Base-by-base conservation (phyloP, 2,113 vertebrate genomes). In the Thinocorus orbignyianus region DNA sequence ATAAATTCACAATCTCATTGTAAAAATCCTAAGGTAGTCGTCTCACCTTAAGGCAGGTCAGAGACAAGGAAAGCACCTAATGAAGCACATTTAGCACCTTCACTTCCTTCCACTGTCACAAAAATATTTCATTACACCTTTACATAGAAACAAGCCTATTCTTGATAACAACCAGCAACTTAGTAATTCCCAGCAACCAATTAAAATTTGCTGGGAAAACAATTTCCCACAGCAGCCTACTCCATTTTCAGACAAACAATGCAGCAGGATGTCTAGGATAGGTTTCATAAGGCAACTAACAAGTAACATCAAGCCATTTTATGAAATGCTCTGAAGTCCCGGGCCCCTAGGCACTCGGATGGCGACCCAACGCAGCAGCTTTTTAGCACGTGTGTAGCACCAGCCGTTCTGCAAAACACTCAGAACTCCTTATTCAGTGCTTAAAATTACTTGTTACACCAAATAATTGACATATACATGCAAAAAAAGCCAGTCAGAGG, bases 181-280 rank as follows among this genome's bases (percentile, higher is more conserved):
- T 73, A n/a, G 33, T 73, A 93, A 92, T 91, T 94, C 88, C 74
- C 89, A 91, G 91, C 69, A 95, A 88, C 69, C 81, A 91, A 92
- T 64, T 93, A 78, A 80, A 91, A 93, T 37, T 84, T 86, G 83
- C 69, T 92, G 83, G 83, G 84, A 95, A 94, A 96, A 88, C 39
- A 42, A 89, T 35, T 92, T 95, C 86, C 65, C 95, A 84, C 69
- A 86, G 83, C 0, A 0, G 76, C 83, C 81, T 81, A 86, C 33
- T 48, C 83, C 60, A 54, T 62, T 88, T 94, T 92, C 77, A 91
- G 94, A 62, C 77, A 93, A 92, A 93, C 88, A 97, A 93, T 92
- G 73, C 65, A 86, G 93, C 64, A 81, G 68, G 72, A 94, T 78
- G 86, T 74, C 92, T 91, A 93, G 88, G 86, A 83, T 57, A 96